Percentiles rank a stretch among this genome's conserved stretches.
Conservation (phyloP, 2,113 vertebrate genomes). For the Oncorhynchus tshawytscha region DNA sequence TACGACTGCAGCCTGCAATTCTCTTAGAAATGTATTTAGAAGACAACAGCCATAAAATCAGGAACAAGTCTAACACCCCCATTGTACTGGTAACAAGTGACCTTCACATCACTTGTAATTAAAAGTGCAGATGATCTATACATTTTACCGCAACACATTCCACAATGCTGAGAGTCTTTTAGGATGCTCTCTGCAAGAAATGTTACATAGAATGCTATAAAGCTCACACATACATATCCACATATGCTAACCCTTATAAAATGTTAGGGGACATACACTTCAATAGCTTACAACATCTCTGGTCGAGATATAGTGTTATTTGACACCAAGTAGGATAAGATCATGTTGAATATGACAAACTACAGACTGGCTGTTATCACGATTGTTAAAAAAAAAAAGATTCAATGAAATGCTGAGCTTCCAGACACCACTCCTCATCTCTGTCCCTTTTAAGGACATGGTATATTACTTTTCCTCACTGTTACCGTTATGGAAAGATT, state of each 20-base stretch:
- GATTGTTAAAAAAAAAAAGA: too few relatives aligned
- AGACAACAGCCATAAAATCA: background rate
- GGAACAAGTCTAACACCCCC: background rate
- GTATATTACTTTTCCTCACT: background rate
- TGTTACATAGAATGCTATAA: conserved; percentile 55
- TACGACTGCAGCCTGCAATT: background rate
- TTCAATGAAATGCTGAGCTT: too few relatives aligned
- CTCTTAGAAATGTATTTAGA: background rate
- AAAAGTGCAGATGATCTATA: background rate
- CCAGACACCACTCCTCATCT: too few relatives aligned
- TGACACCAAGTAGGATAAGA: conserved; percentile 24
- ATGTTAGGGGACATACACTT: too few relatives aligned
- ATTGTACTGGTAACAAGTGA: background rate
- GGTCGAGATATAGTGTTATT: conserved; percentile 35
- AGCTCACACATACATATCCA: conserved; percentile 35
- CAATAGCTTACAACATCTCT: conserved; percentile 22
- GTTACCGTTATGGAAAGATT: background rate
- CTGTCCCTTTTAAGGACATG: too few relatives aligned
- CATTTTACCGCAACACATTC: background rate
- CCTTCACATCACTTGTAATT: background rate
- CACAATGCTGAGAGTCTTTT: conserved; percentile 1
- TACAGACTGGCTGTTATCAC: background rate
- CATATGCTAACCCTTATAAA: conserved; percentile 12
- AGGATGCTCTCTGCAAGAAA: conserved; percentile 37
- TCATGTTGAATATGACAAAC: conserved; percentile 18